Percentiles rank a stretch among this genome's conserved stretches.
These are phyloP conservation scores for Rotaria magnacalcarata DNA, from an alignment of 2,888 invertebrate genomes.

Conservation along the genomic window DNA sequence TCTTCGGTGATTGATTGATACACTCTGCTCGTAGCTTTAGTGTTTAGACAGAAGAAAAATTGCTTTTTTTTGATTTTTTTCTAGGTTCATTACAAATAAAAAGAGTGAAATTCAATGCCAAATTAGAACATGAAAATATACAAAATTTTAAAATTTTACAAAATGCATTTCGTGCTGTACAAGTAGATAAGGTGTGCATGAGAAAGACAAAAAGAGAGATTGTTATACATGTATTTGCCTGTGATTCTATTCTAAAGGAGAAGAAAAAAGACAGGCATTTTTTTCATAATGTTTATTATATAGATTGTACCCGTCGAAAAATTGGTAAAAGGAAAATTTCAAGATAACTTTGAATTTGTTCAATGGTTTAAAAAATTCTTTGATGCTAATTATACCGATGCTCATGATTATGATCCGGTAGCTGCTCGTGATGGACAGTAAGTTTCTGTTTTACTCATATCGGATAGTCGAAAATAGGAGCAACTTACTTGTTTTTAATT, in stretches of 20 bases:
- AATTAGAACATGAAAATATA: constrained; percentile 96
- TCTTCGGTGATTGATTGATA: no score
- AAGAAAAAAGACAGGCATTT: no score
- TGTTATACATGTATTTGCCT: neutral
- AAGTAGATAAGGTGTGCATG: constrained; percentile 83
- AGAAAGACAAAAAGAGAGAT: neutral
- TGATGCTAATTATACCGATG: constrained; percentile 95
- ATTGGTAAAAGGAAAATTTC: constrained; percentile 96
- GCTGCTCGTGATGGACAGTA: constrained; percentile 70
- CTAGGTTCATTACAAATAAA: constrained; percentile 66
- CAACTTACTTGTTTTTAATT: neutral
- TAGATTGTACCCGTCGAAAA: constrained; percentile 98
- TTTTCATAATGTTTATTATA: constrained; percentile 36
- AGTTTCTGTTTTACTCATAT: neutral
- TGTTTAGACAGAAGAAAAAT: neutral
- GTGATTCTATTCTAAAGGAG: no score
- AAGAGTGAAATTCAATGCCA: constrained; percentile 93
- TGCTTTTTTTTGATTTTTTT: neutral
- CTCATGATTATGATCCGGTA: constrained; percentile 86
- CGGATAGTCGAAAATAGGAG: no score
- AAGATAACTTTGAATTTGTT: constrained; percentile 99
- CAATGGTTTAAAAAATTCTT: constrained; percentile 99
- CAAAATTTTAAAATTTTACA: constrained; percentile 85
- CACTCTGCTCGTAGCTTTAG: no score
- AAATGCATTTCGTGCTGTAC: constrained; percentile 85